These are phyloP conservation scores for Orthosia cruda DNA, from an alignment of 2,888 invertebrate species.

Conservation along the genomic window DNA sequence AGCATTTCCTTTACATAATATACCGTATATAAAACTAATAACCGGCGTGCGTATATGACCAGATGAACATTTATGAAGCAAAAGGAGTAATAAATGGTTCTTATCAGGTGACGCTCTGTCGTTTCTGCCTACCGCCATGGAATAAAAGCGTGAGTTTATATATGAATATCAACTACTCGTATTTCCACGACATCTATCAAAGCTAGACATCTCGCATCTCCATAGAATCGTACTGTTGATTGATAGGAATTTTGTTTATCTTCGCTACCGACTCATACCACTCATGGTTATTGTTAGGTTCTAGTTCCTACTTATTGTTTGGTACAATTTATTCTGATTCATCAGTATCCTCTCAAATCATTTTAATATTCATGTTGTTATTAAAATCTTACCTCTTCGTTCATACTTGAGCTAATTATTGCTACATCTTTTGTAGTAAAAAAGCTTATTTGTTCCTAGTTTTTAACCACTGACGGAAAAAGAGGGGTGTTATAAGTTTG, in stretches of 20 bases:
- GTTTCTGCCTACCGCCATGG: too few relatives aligned
- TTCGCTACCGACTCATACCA: conserved; percentile 16
- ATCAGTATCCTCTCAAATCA: background rate
- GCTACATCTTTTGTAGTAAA: background rate
- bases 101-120: too few relatives aligned
- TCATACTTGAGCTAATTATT: background rate
- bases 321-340: conserved; percentile 1
- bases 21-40: background rate
- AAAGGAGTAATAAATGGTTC: too few relatives aligned
- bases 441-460: background rate
- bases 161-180: background rate
- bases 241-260: conserved; percentile 55
- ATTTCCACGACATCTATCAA: conserved; percentile 46
- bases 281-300: conserved; percentile 40
- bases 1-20: background rate
- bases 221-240: conserved; percentile 45
- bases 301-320: conserved; percentile 10
- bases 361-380: background rate
- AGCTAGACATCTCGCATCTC: conserved; percentile 30
- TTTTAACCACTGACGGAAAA: too few relatives aligned
- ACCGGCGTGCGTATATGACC: too few relatives aligned
- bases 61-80: too few relatives aligned
- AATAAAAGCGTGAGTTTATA: too few relatives aligned
- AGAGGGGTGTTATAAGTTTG: too few relatives aligned
- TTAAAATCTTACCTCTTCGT: background rate